Evolutionary conservation across 1,140 invertebrate genomes (phyloP).

Genomic region (Agraylea sexmaculata): DNA sequence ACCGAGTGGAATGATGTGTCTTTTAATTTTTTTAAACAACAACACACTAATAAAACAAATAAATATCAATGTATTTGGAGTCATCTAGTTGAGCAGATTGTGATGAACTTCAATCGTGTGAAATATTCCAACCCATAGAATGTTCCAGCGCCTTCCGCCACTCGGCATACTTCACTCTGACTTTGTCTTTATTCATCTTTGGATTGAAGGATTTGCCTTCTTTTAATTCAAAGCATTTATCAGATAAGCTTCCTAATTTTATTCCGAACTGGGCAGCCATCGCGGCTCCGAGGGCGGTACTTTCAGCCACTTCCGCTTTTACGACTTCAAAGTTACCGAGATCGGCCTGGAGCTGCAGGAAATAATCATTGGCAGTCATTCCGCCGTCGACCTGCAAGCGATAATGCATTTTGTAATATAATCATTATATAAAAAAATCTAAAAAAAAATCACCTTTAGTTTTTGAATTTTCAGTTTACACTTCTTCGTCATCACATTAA

Average conservation of each 20-base stretch:
- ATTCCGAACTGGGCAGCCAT: conserved; percentile 65
- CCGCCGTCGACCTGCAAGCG: conserved; percentile 83
- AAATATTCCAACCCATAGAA: conserved; percentile 56
- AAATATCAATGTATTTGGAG: too few species aligned
- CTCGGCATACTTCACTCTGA: conserved; percentile 58
- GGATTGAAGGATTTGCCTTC: conserved; percentile 55
- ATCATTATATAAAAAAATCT: conserved; percentile 38
- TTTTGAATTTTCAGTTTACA: conserved; percentile 59
- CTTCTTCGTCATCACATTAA: conserved; percentile 82
- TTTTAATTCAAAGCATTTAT: conserved; percentile 32
- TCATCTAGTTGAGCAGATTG: too few species aligned
- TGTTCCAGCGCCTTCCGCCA: conserved; percentile 79
- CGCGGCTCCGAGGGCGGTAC: conserved; percentile 71
- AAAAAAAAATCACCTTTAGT: conserved; percentile 45
- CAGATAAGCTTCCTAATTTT: conserved; percentile 34
- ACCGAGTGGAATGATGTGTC: too few species aligned
- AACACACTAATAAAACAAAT: too few species aligned
- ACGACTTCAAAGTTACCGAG: conserved; percentile 47
- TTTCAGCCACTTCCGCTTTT: conserved; percentile 69
- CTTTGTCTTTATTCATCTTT: conserved; percentile 52
- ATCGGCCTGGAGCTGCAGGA: conserved; percentile 66
- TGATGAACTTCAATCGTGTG: too few species aligned
- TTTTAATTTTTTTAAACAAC: too few species aligned
- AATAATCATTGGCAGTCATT: conserved; percentile 75
- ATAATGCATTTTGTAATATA: too few species aligned